Percentiles rank a stretch among this genome's conserved stretches.
Conservation (phyloP, 2,888 invertebrate genomes). For the Tetheella fluctuosa region DNA sequence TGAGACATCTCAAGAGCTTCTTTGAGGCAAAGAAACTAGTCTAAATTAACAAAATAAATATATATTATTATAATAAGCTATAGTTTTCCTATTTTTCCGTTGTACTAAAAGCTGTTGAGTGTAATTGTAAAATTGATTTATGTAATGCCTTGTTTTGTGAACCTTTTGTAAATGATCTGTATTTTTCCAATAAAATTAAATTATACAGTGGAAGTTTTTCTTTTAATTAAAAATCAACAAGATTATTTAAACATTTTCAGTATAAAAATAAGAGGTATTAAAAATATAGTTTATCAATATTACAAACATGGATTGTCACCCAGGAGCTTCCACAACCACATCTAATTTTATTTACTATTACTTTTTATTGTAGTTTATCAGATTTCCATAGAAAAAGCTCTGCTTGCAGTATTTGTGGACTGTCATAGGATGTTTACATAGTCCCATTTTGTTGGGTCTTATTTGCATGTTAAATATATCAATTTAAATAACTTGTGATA, state of each 20-base stretch:
- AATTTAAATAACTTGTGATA: too few species aligned
- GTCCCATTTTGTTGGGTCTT: too few species aligned
- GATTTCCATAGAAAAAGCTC: too few species aligned
- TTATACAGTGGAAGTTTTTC: conserved; percentile 39
- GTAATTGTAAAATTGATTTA: conserved; percentile 28
- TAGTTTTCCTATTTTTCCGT: conserved; percentile 35
- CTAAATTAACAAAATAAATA: conserved; percentile 67
- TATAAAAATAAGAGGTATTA: background rate
- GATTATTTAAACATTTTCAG: background rate
- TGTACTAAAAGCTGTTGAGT: conserved; percentile 29
- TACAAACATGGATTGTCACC: conserved; percentile 3
- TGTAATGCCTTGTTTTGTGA: conserved; percentile 31
- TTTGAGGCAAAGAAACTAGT: conserved; percentile 99
- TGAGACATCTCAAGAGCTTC: conserved; percentile 99
- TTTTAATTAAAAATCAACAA: conserved; percentile 25
- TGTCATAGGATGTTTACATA: too few species aligned
- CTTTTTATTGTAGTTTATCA: too few species aligned
- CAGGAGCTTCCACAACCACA: too few species aligned
- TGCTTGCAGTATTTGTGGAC: too few species aligned
- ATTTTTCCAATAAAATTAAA: conserved; percentile 63
- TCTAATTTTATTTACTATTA: too few species aligned
- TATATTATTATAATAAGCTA: conserved; percentile 23
- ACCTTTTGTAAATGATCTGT: conserved; percentile 62
- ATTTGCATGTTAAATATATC: too few species aligned
- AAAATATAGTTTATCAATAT: background rate